A percentile compares a stretch with the other conserved stretches of the same genome.
These are phyloP conservation scores for Spodoptera picta DNA, from an alignment of 2,888 invertebrate species.

Conservation along the genomic window DNA sequence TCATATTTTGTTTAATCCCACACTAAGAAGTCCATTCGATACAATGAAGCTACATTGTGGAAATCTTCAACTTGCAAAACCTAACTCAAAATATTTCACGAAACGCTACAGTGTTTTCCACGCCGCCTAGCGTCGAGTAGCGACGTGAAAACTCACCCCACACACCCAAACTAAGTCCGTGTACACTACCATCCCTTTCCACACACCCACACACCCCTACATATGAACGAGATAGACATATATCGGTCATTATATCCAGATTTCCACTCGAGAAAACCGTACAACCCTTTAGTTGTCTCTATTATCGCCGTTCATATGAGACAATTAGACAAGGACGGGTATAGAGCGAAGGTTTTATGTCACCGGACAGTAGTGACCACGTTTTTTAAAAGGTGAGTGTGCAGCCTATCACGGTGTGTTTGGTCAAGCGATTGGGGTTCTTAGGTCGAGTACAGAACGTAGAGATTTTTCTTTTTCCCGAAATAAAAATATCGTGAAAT, in stretches of 20 bases:
- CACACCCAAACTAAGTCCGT: conserved; percentile 64
- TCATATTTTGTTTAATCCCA: too few relatives aligned
- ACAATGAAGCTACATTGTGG: conserved; percentile 17
- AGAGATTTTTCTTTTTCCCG: not conserved
- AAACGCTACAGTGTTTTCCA: conserved; percentile 57
- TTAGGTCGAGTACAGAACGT: conserved; percentile 53
- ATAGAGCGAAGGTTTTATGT: conserved; percentile 67
- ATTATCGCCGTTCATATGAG: conserved; percentile 72
- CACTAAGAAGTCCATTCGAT: too few relatives aligned
- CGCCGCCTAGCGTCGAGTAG: conserved; percentile 87
- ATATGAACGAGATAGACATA: conserved; percentile 84
- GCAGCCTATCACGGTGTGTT: conserved; percentile 78
- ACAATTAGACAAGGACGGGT: conserved; percentile 74
- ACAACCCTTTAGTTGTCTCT: conserved; percentile 84
- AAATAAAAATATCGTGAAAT: too few relatives aligned
- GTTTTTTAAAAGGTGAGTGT: conserved; percentile 67
- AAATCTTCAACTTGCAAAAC: conserved; percentile 40
- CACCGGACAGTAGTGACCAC: conserved; percentile 82
- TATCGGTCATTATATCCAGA: conserved; percentile 75
- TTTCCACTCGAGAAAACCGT: conserved; percentile 84
- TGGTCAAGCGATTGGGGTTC: conserved; percentile 69
- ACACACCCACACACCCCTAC: conserved; percentile 79
- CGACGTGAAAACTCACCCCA: conserved; percentile 68
- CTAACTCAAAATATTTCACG: conserved; percentile 26
- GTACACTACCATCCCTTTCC: conserved; percentile 80